Evolutionary conservation across 2,888 invertebrate genomes (phyloP).

Genomic region (Baronia brevicornis): DNA sequence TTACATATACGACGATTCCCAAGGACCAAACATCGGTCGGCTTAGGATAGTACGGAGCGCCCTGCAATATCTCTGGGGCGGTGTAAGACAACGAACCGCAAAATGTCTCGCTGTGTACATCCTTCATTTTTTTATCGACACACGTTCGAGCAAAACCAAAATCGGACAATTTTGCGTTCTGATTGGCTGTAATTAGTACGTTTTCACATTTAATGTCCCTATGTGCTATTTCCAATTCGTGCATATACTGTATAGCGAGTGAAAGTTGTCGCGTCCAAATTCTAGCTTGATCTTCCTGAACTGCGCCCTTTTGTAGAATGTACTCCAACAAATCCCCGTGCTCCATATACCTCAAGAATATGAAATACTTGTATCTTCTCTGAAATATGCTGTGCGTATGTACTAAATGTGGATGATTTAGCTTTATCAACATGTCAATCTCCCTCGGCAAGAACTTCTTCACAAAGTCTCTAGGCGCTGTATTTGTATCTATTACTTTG

Average conservation of each 20-base stretch:
- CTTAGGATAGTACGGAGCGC: constrained; percentile 82
- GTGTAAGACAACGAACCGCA: constrained; percentile 92
- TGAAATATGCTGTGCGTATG: constrained; percentile 87
- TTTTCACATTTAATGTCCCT: constrained; percentile 91
- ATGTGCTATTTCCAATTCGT: constrained; percentile 84
- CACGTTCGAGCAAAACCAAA: constrained; percentile 83
- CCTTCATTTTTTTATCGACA: constrained; percentile 52
- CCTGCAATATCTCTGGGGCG: constrained; percentile 90
- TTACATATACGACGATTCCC: constrained; percentile 86
- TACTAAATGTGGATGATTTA: constrained; percentile 87
- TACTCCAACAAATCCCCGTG: constrained; percentile 86
- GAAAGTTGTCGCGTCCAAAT: constrained; percentile 83
- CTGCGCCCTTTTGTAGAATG: constrained; percentile 79
- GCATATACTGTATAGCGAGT: constrained; percentile 83
- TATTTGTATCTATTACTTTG: constrained; percentile 83
- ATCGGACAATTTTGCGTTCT: constrained; percentile 87
- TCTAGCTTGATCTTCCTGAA: constrained; percentile 80
- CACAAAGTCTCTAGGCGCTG: constrained; percentile 85
- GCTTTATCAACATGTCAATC: constrained; percentile 82
- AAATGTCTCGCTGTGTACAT: constrained; percentile 83
- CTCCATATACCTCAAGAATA: constrained; percentile 84
- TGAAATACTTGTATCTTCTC: constrained; percentile 81
- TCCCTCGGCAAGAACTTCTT: constrained; percentile 89
- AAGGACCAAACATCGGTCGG: constrained; percentile 88
- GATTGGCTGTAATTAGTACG: constrained; percentile 81